phyloP scores from a whole-genome alignment of 2,113 vertebrate genomes.

The Myotis yumanensis region DNA sequence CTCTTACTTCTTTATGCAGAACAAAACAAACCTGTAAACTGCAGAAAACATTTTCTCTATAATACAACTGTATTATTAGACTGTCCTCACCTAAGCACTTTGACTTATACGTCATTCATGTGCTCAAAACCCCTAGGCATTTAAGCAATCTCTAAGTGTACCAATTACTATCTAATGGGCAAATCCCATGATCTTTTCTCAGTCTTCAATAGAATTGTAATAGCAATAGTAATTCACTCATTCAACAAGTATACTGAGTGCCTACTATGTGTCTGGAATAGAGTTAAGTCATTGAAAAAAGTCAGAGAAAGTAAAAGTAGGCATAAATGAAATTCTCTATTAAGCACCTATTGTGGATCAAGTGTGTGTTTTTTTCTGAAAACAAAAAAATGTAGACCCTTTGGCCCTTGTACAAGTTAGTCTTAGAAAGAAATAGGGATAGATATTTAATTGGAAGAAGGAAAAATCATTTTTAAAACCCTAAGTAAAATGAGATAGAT shows the following conservation, averaged over 20 bases:
- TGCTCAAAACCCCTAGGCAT: slow-evolving; percentile 48
- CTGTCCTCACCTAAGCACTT: background rate
- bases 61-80: background rate
- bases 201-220: slow-evolving; percentile 23
- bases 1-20: background rate
- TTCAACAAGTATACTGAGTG: background rate
- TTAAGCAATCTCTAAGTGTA: slow-evolving; percentile 9
- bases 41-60: background rate
- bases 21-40: background rate
- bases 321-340: background rate
- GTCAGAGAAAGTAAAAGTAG: background rate
- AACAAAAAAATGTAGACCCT: background rate
- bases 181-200: slow-evolving; percentile 40
- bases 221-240: slow-evolving; percentile 1
- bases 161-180: slow-evolving; percentile 44
- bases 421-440: background rate
- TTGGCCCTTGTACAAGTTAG: background rate
- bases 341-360: background rate
- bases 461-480: background rate
- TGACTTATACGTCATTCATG: background rate
- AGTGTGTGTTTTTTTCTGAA: background rate
- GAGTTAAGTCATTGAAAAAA: background rate
- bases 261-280: slow-evolving; percentile 8
- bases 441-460: background rate
- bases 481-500: background rate